Evolutionary conservation across 2,888 invertebrate species (phyloP), one percentile per base, ranked within the genome.

Genomic region (Heliconius ismenius): DNA sequence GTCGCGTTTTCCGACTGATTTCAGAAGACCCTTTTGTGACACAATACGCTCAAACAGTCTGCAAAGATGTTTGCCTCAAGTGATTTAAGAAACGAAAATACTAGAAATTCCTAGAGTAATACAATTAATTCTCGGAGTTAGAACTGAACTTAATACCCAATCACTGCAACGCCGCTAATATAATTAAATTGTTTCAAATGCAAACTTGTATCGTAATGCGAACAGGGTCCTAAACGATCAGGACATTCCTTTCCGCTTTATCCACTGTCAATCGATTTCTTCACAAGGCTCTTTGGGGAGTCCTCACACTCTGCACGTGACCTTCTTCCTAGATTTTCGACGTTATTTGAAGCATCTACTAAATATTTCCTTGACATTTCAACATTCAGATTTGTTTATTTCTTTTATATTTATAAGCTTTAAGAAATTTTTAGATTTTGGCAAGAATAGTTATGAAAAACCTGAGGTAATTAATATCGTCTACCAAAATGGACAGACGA

Each of bases 261-360:
- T 39, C 24, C 7, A 39, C 67, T 67, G 39, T 67, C 39, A 39
- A 67, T 67, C 39, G 39, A 65, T 67, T 67, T 39, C 24, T 15
- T 67, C 24, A 39, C 6, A 39, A 13, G 39, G 39, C 67, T 9
- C 39, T 67, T 39, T 39, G 39, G 67, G 67, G 67, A 39, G 67
- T 67, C 43, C n/a, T 67, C 39, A 13, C 11, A 4, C 67, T 67
- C n/a, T 32, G 65, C 36, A 24, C 65, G 36, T 39, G 67, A 67
- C 39, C n/a, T 24, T 67, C 39, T 39, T 43, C 18, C 39, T 24
- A 67, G 6, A 24, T 43, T 3, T 24, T 24, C 9, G 24, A 67
- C 15, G 24, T 36, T 65, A 11, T 13, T 62, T 62, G 13, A 26
- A 62, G 13, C 62, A 62, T 67, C 6, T 39, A 39, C 67, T 24